phyloP scores from a whole-genome alignment of 2,113 vertebrate genomes.

The Leucopsar rothschildi region DNA sequence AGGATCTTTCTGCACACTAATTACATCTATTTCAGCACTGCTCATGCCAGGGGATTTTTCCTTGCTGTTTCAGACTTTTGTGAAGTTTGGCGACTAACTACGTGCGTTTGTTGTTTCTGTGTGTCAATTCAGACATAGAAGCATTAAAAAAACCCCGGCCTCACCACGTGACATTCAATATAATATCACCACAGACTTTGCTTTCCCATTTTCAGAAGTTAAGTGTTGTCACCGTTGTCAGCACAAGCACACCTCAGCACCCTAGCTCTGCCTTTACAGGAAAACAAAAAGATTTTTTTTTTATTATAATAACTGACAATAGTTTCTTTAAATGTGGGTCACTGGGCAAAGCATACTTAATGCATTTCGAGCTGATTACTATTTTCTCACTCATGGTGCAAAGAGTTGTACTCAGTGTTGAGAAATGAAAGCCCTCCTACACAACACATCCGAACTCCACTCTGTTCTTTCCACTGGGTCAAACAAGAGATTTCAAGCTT shows the following conservation, averaged over 20 bases:
- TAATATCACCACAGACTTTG: constrained; percentile 2
- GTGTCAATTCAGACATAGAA: not conserved
- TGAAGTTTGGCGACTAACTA: not conserved
- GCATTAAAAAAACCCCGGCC: not conserved
- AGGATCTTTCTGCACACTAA: constrained; percentile 2
- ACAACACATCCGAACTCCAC: constrained; percentile 43
- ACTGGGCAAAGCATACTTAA: constrained; percentile 21
- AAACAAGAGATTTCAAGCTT: constrained; percentile 17
- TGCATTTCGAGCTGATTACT: constrained; percentile 14
- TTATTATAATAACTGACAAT: constrained; percentile 18
- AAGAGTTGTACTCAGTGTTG: constrained; percentile 31
- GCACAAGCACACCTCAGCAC: constrained; percentile 26
- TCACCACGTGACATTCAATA: not conserved
- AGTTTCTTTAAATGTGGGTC: constrained; percentile 62
- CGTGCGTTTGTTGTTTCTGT: not conserved
- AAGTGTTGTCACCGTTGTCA: not conserved
- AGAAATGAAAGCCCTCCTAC: constrained; percentile 59
- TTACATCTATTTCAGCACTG: not conserved
- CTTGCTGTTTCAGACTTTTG: constrained; percentile 24
- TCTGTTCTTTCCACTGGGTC: constrained; percentile 51
- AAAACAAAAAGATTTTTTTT: constrained; percentile 5
- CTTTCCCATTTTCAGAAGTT: constrained; percentile 21
- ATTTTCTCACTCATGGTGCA: constrained; percentile 42
- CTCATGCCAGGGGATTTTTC: constrained; percentile 10
- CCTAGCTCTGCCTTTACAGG: constrained; percentile 52